Evolutionary conservation across 2,113 vertebrate genomes (phyloP), one percentile per base, ranked within the genome.

Genomic region (Glaucomys volans): DNA sequence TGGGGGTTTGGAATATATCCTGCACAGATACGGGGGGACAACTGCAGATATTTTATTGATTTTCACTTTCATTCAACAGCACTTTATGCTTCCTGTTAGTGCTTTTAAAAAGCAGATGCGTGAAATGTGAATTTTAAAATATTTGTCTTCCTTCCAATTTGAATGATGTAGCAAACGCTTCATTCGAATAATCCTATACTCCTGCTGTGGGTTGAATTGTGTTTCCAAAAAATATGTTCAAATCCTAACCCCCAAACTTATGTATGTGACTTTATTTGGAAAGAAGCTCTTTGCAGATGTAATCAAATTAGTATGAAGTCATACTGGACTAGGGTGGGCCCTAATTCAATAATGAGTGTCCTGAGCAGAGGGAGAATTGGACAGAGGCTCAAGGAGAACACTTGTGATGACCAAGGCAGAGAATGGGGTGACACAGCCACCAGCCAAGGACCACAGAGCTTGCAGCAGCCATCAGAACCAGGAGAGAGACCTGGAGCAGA

Each of bases 41-140:
- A 52, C 13, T 50, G 24, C 64, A 89, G 86, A 91, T 77, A 66
- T 94, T 80, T 95, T 59, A 89, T 93, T 89, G 82, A 85, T 91
- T 96, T 96, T 40, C 95, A 81, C 69, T 97, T 95, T 96, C 90
- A 84, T 93, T 95, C 94, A 97, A 77, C 88, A 94, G 79, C 80
- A 87, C 83, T 94, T 93, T 88, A 64, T 83, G 89, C 90, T 97
- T 97, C 96, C 96, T 97, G 95, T 90, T 95, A 91, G 81, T 87
- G 92, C 89, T 87, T 95, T 97, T 94, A 74, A 93, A 95, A 97
- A 95, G 90, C 97, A 98, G 96, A 97, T 98, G 97, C 92, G n/a
- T 96, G 96, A 97, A 98, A 97, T 98, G 97, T 97, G 97, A 97
- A 97, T 98, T 97, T 97, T 97, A 97, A 97, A 98, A 97, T 98